Evolutionary conservation across 1,140 invertebrate genomes (phyloP).

Genomic region (roundworm (Caenorhabditis elegans)): DNA sequence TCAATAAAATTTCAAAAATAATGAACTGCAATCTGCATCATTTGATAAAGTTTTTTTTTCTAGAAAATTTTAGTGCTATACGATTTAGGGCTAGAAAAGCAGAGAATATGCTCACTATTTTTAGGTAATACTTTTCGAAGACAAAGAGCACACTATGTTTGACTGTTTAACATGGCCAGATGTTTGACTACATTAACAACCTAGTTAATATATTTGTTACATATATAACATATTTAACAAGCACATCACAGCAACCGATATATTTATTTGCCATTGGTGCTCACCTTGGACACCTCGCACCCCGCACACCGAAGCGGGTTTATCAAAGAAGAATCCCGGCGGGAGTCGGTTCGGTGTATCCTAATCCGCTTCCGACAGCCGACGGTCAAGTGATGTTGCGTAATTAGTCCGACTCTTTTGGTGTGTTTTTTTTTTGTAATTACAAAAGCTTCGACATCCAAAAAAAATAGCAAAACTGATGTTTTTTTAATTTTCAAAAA

Average conservation of each 20-base stretch:
- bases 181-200: constrained; percentile 10
- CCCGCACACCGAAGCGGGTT: neutral
- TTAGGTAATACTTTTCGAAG: too few species aligned
- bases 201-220: neutral
- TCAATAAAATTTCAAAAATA: too few species aligned
- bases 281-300: neutral
- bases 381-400: constrained; percentile 14
- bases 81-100: too few species aligned
- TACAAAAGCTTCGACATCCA: too few species aligned
- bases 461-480: too few species aligned
- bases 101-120: too few species aligned
- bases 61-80: too few species aligned
- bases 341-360: constrained; percentile 2
- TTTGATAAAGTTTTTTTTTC: too few species aligned
- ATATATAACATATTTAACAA: neutral
- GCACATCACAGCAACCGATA: neutral
- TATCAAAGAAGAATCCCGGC: neutral
- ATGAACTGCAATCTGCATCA: too few species aligned
- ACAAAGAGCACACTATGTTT: too few species aligned
- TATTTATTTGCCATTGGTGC: neutral
- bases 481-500: too few species aligned
- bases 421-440: neutral
- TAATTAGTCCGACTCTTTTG: neutral
- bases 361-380: constrained; percentile 9
- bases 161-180: neutral